phyloP scores from a whole-genome alignment of 2,888 invertebrate genomes.

The Tenthredo amoena region DNA sequence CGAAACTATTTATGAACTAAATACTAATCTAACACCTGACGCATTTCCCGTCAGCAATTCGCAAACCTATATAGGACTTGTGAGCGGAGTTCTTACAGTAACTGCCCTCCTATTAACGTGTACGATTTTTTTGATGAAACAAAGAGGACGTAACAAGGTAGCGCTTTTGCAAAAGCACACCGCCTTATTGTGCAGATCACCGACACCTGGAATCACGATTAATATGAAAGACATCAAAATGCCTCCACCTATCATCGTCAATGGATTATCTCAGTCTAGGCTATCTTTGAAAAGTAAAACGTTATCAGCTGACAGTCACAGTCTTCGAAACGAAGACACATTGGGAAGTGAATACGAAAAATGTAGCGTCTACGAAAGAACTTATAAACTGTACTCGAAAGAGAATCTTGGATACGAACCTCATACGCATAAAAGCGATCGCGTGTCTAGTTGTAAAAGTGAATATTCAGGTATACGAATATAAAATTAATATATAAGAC shows the following conservation, averaged over 20 bases:
- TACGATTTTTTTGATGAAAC: constrained; percentile 83
- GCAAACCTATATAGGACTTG: constrained; percentile 77
- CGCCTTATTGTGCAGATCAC: constrained; percentile 80
- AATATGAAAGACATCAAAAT: constrained; percentile 82
- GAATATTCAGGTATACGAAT: constrained; percentile 78
- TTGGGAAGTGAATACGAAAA: constrained; percentile 73
- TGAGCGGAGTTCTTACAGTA: constrained; percentile 85
- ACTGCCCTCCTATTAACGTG: constrained; percentile 84
- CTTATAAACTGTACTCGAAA: constrained; percentile 71
- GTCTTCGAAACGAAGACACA: constrained; percentile 74
- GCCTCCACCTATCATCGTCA: constrained; percentile 81
- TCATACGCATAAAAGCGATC: constrained; percentile 62
- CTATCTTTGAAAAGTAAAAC: constrained; percentile 78
- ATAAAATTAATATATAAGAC: constrained; percentile 13
- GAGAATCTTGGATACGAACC: constrained; percentile 65
- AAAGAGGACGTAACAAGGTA: constrained; percentile 83
- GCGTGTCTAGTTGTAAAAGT: constrained; percentile 79
- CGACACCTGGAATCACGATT: constrained; percentile 81
- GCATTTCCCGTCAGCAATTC: constrained; percentile 82
- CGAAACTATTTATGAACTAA: constrained; percentile 68
- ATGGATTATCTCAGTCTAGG: constrained; percentile 79
- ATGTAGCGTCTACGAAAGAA: constrained; percentile 71
- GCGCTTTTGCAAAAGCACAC: constrained; percentile 84
- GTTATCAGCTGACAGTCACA: constrained; percentile 65
- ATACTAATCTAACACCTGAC: constrained; percentile 78